phyloP scores from a whole-genome alignment of 2,113 vertebrate genomes.

The Garra rufa region DNA sequence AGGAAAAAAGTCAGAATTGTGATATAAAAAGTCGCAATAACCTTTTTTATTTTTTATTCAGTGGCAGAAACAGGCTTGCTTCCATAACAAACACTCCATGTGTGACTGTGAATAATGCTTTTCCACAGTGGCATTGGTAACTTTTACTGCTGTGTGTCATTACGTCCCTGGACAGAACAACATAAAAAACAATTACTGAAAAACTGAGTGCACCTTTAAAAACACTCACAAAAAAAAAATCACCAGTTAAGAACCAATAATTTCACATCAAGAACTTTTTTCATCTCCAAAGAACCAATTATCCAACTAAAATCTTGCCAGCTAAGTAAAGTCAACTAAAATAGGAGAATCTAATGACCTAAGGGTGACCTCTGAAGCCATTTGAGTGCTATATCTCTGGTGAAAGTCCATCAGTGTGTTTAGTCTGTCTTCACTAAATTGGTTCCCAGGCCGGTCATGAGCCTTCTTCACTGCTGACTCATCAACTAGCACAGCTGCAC shows the following conservation, averaged over 20 bases:
- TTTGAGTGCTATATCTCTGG: constrained; percentile 9
- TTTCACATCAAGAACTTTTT: background rate
- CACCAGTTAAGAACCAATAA: background rate
- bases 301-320: constrained; percentile 4
- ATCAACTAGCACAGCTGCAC: background rate
- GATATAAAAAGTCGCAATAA: too few species aligned
- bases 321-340: background rate
- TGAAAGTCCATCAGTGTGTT: background rate
- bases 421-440: constrained; percentile 20
- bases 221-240: background rate
- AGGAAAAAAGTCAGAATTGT: too few species aligned
- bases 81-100: background rate
- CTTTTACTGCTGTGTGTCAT: background rate
- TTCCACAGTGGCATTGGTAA: background rate
- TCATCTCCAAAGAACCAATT: background rate
- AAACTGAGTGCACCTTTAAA: background rate
- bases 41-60: too few species aligned
- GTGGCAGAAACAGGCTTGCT: too few species aligned
- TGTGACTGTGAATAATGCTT: background rate
- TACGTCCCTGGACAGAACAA: background rate
- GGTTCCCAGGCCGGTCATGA: background rate
- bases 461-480: background rate
- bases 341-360: background rate
- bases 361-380: background rate
- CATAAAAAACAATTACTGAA: background rate